phyloP scores from a whole-genome alignment of 2,888 invertebrate species.

The Campoplex capitator region DNA sequence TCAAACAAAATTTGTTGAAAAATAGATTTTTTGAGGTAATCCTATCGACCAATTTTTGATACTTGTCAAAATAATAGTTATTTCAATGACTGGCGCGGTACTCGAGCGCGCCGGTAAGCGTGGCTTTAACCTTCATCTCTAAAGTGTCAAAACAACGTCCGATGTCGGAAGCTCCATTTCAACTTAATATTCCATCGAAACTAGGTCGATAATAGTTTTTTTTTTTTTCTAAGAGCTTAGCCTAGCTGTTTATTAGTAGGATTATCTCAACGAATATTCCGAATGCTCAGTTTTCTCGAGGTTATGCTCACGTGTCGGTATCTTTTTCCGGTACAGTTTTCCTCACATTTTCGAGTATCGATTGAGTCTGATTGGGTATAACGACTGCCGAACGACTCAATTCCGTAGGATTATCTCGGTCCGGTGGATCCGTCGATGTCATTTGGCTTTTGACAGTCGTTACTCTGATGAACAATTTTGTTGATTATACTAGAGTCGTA shows the following conservation, averaged over 20 bases:
- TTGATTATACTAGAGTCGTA: neutral
- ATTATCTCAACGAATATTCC: too few species aligned
- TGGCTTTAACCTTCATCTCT: too few species aligned
- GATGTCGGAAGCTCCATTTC: too few species aligned
- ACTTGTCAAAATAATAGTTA: too few species aligned
- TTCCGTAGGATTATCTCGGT: conserved; percentile 64
- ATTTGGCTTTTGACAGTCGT: conserved; percentile 72
- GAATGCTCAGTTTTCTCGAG: neutral
- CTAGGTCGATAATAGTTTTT: too few species aligned
- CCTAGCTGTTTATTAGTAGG: too few species aligned
- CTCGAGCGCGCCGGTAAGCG: too few species aligned
- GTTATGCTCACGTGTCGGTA: conserved; percentile 66
- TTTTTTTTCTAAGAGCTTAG: too few species aligned
- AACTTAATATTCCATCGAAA: too few species aligned
- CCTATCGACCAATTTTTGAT: neutral
- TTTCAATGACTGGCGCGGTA: too few species aligned
- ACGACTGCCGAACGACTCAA: conserved; percentile 62
- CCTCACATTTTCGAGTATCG: conserved; percentile 51
- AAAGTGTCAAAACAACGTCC: too few species aligned
- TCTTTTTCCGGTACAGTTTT: conserved; percentile 68
- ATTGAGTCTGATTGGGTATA: conserved; percentile 61
- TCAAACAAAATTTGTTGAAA: neutral
- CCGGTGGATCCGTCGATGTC: conserved; percentile 66
- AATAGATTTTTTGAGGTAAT: neutral
- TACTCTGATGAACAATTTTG: conserved; percentile 60